A percentile compares a stretch with the other conserved stretches of the same genome.
phyloP scores from a whole-genome alignment of 2,797 vertebrate species.

The Hippoglossus hippoglossus region DNA sequence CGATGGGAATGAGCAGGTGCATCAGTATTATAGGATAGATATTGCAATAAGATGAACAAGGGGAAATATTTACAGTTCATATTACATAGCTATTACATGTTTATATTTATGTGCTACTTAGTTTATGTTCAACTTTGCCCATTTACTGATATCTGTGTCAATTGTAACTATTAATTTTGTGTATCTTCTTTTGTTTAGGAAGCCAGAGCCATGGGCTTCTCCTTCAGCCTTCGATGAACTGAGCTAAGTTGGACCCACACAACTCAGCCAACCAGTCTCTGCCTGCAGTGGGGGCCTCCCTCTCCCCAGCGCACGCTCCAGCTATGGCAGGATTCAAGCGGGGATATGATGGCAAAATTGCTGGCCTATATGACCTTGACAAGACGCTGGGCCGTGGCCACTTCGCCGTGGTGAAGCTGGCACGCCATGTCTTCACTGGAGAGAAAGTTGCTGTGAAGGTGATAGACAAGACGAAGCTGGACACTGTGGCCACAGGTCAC shows the following conservation, averaged over 20 bases:
- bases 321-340: constrained; percentile 97
- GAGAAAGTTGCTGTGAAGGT: constrained; percentile 99
- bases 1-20: not conserved
- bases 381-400: constrained; percentile 98
- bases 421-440: constrained; percentile 97
- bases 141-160: not conserved
- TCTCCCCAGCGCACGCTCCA: constrained; percentile 59
- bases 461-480: constrained; percentile 98
- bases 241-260: constrained; percentile 83
- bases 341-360: constrained; percentile 97
- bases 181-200: constrained; percentile 68
- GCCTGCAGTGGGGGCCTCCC: constrained; percentile 55
- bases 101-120: not conserved
- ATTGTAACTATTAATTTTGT: constrained; percentile 1
- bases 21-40: not conserved
- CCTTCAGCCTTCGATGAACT: constrained; percentile 79
- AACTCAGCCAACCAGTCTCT: constrained; percentile 60
- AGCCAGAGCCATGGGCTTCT: constrained; percentile 86
- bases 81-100: not conserved
- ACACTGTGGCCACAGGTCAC: constrained; percentile 94
- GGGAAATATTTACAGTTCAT: too few relatives aligned
- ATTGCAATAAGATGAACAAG: too few relatives aligned
- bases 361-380: constrained; percentile 97
- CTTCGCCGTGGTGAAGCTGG: constrained; percentile 98
- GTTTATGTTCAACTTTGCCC: not conserved